A percentile compares a stretch with the other conserved stretches of the same genome.
Evolutionary conservation across 2,797 vertebrate species (phyloP).

Genomic region (Semotilus atromaculatus): DNA sequence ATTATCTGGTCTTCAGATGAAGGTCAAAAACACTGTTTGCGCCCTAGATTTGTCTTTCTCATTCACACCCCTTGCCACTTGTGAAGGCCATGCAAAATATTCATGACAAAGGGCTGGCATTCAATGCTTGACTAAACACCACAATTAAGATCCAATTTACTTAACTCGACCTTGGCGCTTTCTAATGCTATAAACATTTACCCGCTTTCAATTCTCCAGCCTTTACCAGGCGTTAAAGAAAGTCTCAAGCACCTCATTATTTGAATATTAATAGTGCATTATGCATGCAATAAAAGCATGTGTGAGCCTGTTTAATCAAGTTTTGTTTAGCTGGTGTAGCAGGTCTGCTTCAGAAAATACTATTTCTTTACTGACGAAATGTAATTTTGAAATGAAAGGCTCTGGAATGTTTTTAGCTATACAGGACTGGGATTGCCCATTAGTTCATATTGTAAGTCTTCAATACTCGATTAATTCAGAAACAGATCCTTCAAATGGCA

Average conservation of each 20-base stretch:
- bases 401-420: conserved; percentile 28
- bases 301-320: conserved; percentile 34
- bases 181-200: conserved; percentile 52
- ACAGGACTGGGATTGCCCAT: conserved; percentile 6
- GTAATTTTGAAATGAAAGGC: conserved; percentile 15
- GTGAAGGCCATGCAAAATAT: conserved; percentile 48
- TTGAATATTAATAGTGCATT: conserved; percentile 56
- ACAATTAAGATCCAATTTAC: conserved; percentile 61
- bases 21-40: conserved; percentile 46
- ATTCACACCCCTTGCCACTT: conserved; percentile 11
- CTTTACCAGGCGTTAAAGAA: conserved; percentile 51
- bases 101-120: conserved; percentile 52
- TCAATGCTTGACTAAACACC: conserved; percentile 53
- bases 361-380: not conserved
- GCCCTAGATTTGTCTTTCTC: conserved; percentile 35
- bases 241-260: conserved; percentile 57
- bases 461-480: conserved; percentile 30
- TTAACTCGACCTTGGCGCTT: conserved; percentile 56
- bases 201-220: conserved; percentile 50
- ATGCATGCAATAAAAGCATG: conserved; percentile 49
- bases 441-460: conserved; percentile 24
- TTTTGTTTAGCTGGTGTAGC: conserved; percentile 27
- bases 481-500: conserved; percentile 3
- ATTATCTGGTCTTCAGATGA: conserved; percentile 50
- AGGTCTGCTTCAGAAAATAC: conserved; percentile 26